Conservation (phyloP, 2,888 invertebrate species). For the Ctena decussata region DNA sequence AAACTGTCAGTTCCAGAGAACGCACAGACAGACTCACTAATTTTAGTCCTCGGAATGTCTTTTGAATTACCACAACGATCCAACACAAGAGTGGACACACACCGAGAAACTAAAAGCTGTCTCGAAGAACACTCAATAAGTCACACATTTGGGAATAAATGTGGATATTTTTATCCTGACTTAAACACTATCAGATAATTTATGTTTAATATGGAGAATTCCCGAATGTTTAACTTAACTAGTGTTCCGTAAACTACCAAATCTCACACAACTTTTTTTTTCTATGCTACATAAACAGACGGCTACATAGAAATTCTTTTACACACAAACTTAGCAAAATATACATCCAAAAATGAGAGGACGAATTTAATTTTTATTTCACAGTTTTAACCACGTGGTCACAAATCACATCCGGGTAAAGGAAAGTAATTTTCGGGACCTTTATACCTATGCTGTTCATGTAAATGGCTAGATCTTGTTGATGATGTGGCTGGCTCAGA, state of each 20-base stretch:
- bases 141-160: too few species aligned
- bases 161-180: too few species aligned
- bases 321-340: not conserved
- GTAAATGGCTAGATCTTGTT: not conserved
- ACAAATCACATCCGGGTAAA: slow-evolving; percentile 8
- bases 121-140: too few species aligned
- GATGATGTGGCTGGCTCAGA: not conserved
- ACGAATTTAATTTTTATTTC: not conserved
- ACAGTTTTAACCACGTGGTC: not conserved
- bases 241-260: too few species aligned
- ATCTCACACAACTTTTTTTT: too few species aligned
- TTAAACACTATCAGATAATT: too few species aligned
- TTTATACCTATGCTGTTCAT: not conserved
- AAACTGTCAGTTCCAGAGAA: too few species aligned
- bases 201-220: too few species aligned
- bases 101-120: too few species aligned
- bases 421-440: not conserved
- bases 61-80: not conserved
- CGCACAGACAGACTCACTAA: not conserved
- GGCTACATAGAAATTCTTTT: not conserved
- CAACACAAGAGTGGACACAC: not conserved
- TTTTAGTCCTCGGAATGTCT: not conserved
- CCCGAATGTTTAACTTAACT: too few species aligned
- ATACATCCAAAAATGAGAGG: not conserved
- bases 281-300: not conserved